Conservation (phyloP, 1,140 invertebrate species). For the Sarcophaga peregrina region DNA sequence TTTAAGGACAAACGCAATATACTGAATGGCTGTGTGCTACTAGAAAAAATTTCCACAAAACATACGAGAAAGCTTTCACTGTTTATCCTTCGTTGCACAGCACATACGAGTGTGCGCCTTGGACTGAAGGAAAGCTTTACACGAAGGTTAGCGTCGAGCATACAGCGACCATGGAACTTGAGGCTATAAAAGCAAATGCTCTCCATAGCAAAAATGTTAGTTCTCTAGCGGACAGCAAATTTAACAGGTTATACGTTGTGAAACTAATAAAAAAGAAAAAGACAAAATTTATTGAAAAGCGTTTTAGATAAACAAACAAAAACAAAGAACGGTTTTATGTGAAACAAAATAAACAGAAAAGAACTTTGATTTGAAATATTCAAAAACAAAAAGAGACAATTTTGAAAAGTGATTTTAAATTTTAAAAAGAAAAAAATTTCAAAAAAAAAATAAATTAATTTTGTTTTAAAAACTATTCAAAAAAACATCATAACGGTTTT, state of each 20-base stretch:
- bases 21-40: background rate
- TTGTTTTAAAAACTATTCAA: background rate
- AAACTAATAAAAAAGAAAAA: background rate
- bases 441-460: constrained; percentile 9
- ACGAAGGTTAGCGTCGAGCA: constrained; percentile 18
- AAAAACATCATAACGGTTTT: background rate
- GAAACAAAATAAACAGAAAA: background rate
- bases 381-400: constrained; percentile 20
- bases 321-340: constrained; percentile 23
- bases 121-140: constrained; percentile 2
- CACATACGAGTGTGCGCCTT: background rate
- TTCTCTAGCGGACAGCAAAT: constrained; percentile 10
- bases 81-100: too few relatives aligned
- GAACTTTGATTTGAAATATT: background rate
- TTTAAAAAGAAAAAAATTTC: constrained; percentile 4
- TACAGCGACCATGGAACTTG: constrained; percentile 13
- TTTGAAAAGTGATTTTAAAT: constrained; percentile 26
- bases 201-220: constrained; percentile 20
- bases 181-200: constrained; percentile 27
- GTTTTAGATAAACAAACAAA: background rate
- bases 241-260: background rate
- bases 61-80: background rate
- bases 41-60: background rate
- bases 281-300: background rate
- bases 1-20: constrained; percentile 40